Conservation (phyloP, 2,113 vertebrate genomes). For the Epinephelus moara region DNA sequence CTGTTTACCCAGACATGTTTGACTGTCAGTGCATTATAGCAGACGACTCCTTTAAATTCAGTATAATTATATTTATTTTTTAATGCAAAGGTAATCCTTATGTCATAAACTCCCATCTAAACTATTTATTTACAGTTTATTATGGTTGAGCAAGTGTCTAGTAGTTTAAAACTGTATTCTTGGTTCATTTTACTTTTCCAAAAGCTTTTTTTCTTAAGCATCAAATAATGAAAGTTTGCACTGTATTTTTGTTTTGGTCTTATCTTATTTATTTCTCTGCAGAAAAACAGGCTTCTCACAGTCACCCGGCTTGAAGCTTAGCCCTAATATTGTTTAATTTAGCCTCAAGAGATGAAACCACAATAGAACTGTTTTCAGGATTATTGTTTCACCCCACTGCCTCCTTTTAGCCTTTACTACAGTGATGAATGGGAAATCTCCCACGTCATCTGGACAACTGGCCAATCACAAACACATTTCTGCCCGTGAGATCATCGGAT, state of each 20-base stretch:
- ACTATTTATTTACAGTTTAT: background rate
- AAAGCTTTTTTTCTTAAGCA: background rate
- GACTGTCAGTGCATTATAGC: background rate
- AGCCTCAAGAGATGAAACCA: conserved; percentile 28
- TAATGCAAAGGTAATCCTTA: background rate
- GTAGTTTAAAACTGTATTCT: background rate
- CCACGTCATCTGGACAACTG: conserved; percentile 21
- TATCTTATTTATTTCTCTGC: background rate
- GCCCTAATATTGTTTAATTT: conserved; percentile 27
- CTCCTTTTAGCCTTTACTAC: background rate
- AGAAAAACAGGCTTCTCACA: conserved; percentile 6
- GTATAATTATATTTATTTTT: background rate
- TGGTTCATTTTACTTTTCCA: background rate
- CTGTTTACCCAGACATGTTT: conserved; percentile 39
- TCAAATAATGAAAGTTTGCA: background rate
- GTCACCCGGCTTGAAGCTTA: conserved; percentile 10
- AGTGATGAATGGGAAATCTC: conserved; percentile 20
- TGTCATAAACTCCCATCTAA: background rate
- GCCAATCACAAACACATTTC: conserved; percentile 27
- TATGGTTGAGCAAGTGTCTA: background rate
- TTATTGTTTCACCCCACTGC: conserved; percentile 28
- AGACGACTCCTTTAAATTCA: background rate
- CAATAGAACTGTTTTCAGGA: conserved; percentile 46
- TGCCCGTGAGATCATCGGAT: background rate
- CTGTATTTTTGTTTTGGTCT: background rate